phyloP scores from a whole-genome alignment of 2,888 invertebrate genomes.

The Monoplex corrugatus region DNA sequence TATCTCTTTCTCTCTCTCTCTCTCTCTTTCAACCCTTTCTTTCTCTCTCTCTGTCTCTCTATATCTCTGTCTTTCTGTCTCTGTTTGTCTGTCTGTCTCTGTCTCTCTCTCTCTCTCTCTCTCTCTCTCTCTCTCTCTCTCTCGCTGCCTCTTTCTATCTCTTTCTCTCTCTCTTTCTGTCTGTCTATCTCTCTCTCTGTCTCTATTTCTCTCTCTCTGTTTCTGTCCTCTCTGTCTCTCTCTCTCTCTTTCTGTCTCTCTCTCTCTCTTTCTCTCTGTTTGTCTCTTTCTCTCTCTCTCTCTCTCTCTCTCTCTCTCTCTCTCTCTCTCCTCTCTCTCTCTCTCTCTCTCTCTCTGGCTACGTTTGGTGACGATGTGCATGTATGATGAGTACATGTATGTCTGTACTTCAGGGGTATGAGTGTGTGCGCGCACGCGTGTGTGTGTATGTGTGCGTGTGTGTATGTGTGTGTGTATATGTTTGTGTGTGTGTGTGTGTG shows the following conservation, averaged over 20 bases:
- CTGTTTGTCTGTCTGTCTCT: not conserved
- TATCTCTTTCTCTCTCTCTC: not conserved
- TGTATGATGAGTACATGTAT: too few relatives aligned
- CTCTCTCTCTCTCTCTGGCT: too few relatives aligned
- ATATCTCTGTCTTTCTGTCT: not conserved
- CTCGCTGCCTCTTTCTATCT: not conserved
- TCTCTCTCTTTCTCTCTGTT: too few relatives aligned
- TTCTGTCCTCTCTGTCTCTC: not conserved
- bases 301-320: too few relatives aligned
- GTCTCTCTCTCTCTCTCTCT: not conserved
- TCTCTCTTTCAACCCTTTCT: not conserved
- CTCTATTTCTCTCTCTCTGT: not conserved
- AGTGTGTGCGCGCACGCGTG: not conserved
- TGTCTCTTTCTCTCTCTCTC: too few relatives aligned
- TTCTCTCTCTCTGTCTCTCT: not conserved
- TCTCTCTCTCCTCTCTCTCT: too few relatives aligned
- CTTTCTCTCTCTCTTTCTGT: slow-evolving; percentile 5
- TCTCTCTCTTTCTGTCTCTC: too few relatives aligned
- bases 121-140: too few relatives aligned
- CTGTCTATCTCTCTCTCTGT: not conserved
- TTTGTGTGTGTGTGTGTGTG: too few relatives aligned
- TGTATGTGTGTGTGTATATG: not conserved
- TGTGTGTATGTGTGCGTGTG: not conserved
- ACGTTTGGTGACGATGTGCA: too few relatives aligned
- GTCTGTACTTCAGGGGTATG: too few relatives aligned